A percentile compares a stretch with the other conserved stretches of the same genome.
Evolutionary conservation across 2,888 invertebrate species (phyloP).

Genomic region (Oscheius sp.): DNA sequence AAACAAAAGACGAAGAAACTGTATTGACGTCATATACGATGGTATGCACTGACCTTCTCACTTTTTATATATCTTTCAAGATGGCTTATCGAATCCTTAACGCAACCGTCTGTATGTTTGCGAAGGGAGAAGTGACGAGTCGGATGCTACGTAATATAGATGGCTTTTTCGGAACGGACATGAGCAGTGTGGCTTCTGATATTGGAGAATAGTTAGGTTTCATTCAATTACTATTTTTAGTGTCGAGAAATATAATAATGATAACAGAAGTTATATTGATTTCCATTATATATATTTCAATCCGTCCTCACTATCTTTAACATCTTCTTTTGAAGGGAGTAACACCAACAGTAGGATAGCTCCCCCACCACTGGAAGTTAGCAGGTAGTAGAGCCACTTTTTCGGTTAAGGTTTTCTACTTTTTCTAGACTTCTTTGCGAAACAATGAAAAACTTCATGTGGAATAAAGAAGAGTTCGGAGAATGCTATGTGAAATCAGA

Average conservation of each 20-base stretch:
- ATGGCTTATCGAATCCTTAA: conserved; percentile 86
- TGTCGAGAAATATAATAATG: conserved; percentile 14
- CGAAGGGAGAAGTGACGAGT: conserved; percentile 70
- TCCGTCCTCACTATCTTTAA: conserved; percentile 61
- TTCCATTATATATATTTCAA: conserved; percentile 70
- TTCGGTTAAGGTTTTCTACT: background rate
- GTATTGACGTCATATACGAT: conserved; percentile 39
- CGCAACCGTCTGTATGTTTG: conserved; percentile 85
- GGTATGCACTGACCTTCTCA: conserved; percentile 8
- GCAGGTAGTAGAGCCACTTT: conserved; percentile 29
- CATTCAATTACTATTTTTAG: background rate
- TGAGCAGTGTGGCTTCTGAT: conserved; percentile 43
- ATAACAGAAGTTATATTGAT: conserved; percentile 29
- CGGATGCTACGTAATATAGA: conserved; percentile 53
- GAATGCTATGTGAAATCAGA: conserved; percentile 62
- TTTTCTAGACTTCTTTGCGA: conserved; percentile 59
- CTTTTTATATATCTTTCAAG: conserved; percentile 71
- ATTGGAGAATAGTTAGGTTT: conserved; percentile 52
- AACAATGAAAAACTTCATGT: conserved; percentile 53
- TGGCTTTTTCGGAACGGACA: conserved; percentile 58
- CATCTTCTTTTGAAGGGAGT: conserved; percentile 50
- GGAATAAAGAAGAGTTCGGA: conserved; percentile 52
- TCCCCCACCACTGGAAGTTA: conserved; percentile 45
- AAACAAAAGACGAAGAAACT: conserved; percentile 28
- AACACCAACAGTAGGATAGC: conserved; percentile 28